Conservation (phyloP, 1,140 invertebrate species). For the Triops longicaudatus region DNA sequence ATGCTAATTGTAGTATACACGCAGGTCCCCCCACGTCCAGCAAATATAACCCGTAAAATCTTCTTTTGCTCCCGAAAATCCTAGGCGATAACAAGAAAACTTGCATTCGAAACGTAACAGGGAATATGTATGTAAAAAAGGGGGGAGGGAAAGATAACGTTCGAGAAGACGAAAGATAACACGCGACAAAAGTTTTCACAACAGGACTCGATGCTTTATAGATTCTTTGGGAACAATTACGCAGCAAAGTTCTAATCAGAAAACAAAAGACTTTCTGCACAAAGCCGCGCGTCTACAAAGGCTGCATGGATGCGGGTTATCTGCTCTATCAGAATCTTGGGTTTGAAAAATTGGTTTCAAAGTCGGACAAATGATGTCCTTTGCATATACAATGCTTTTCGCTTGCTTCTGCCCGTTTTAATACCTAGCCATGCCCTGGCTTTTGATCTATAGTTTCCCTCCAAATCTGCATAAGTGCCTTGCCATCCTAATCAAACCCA, state of each 20-base stretch:
- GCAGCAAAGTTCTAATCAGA: background rate
- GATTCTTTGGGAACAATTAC: background rate
- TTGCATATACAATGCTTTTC: slow-evolving; percentile 12
- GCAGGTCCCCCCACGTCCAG: background rate
- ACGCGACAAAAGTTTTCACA: background rate
- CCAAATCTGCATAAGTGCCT: background rate
- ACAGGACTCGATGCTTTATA: background rate
- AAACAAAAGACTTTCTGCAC: background rate
- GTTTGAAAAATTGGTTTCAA: background rate
- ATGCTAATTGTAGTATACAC: background rate
- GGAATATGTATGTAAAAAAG: background rate
- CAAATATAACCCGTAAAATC: background rate
- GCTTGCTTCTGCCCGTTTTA: background rate
- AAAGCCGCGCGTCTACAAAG: background rate
- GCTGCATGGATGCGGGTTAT: background rate
- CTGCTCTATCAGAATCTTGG: background rate
- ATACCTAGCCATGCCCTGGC: background rate
- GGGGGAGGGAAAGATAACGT: background rate
- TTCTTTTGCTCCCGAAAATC: background rate
- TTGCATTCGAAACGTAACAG: background rate
- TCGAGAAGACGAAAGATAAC: background rate
- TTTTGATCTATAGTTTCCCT: slow-evolving; percentile 7
- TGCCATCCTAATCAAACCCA: background rate
- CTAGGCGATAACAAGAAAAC: background rate
- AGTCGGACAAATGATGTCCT: background rate